These are phyloP conservation scores for Myathropa florea DNA, from an alignment of 2,888 invertebrate species.

Conservation along the genomic window DNA sequence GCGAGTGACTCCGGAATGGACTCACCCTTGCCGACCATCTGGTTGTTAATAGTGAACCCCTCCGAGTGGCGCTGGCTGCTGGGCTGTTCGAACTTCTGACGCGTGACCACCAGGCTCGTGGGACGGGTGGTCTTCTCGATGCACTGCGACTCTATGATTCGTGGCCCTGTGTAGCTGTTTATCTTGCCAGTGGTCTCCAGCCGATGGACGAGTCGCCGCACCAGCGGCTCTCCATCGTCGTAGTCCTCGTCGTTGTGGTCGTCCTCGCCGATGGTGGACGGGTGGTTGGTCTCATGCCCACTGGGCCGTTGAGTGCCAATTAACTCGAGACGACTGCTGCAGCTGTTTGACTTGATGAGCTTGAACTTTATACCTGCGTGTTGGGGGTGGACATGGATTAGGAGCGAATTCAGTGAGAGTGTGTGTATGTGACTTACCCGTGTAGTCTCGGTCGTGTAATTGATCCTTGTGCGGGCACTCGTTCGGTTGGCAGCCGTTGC, in stretches of 20 bases:
- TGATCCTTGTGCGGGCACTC: constrained; percentile 73
- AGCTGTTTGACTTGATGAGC: constrained; percentile 92
- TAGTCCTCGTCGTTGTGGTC: constrained; percentile 35
- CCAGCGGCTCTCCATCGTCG: constrained; percentile 76
- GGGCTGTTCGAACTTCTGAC: constrained; percentile 47
- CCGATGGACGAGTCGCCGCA: constrained; percentile 79
- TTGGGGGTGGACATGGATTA: constrained; percentile 17
- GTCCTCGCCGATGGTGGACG: constrained; percentile 57
- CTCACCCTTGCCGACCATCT: constrained; percentile 76
- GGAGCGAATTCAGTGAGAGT: background rate
- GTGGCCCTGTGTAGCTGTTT: constrained; percentile 72
- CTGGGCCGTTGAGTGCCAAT: constrained; percentile 84
- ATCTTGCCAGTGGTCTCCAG: constrained; percentile 76
- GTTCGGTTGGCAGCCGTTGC: constrained; percentile 78
- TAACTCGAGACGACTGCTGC: constrained; percentile 90
- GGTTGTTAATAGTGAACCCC: constrained; percentile 80
- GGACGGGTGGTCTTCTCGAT: constrained; percentile 72
- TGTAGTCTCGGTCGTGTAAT: constrained; percentile 69
- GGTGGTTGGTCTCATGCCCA: constrained; percentile 36
- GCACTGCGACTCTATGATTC: constrained; percentile 75
- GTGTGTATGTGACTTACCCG: constrained; percentile 62
- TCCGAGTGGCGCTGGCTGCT: constrained; percentile 40
- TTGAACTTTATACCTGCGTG: constrained; percentile 87
- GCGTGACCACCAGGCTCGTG: constrained; percentile 46
- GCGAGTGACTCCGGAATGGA: constrained; percentile 43